A percentile compares a stretch with the other conserved stretches of the same genome.
Evolutionary conservation across 2,797 vertebrate genomes (phyloP).

Genomic region (Parambassis ranga): DNA sequence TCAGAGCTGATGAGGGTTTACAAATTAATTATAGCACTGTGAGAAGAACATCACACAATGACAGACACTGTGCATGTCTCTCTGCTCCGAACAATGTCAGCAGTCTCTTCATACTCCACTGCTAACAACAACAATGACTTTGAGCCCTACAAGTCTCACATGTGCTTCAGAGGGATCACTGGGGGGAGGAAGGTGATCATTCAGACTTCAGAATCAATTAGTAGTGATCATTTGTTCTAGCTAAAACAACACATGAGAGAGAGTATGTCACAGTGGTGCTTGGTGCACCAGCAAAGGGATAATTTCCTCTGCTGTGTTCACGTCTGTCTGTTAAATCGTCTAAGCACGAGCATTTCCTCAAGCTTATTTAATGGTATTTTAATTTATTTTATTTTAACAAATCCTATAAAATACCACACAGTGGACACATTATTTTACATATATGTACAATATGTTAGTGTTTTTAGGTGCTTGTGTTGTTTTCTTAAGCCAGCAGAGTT

Average conservation of each 20-base stretch:
- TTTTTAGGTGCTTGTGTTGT: too few species aligned
- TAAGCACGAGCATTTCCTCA: neutral
- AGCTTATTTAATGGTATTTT: neutral
- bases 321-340: neutral
- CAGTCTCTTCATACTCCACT: slow-evolving; percentile 10
- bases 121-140: slow-evolving; percentile 11
- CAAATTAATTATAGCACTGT: slow-evolving; percentile 17
- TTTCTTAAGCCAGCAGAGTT: too few species aligned
- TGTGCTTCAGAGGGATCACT: slow-evolving; percentile 4
- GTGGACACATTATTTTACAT: too few species aligned
- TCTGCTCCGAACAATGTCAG: slow-evolving; percentile 20
- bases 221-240: slow-evolving; percentile 36
- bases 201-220: slow-evolving; percentile 48
- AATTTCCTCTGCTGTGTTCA: slow-evolving; percentile 2
- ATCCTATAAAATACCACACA: neutral
- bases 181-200: slow-evolving; percentile 29
- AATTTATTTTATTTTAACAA: neutral
- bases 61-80: neutral
- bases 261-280: slow-evolving; percentile 1
- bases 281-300: neutral
- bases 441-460: too few species aligned
- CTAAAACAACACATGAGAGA: slow-evolving; percentile 23
- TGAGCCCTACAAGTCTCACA: slow-evolving; percentile 5
- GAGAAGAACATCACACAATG: neutral
- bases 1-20: slow-evolving; percentile 17